These are phyloP conservation scores for Thymelicus sylvestris DNA, from an alignment of 2,888 invertebrate species.

Conservation along the genomic window DNA sequence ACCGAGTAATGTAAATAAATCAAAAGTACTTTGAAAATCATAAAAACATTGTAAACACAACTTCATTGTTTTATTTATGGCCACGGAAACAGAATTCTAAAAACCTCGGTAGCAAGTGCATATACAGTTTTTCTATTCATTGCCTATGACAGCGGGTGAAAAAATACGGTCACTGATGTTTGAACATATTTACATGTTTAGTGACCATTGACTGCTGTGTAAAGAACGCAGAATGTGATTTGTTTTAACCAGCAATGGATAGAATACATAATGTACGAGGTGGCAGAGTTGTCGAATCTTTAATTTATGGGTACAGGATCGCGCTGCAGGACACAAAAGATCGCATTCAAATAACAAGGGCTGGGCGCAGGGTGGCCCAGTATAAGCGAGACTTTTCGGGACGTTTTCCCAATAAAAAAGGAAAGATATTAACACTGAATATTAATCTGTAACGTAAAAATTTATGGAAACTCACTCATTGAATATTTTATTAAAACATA, in stretches of 20 bases:
- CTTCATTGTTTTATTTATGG: slow-evolving; percentile 18
- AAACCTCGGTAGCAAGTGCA: slow-evolving; percentile 32
- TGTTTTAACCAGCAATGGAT: slow-evolving; percentile 15
- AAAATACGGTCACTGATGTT: slow-evolving; percentile 9
- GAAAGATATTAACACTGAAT: too few relatives aligned
- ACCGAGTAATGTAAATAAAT: too few relatives aligned
- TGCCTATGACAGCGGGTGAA: slow-evolving; percentile 19
- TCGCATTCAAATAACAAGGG: slow-evolving; percentile 40
- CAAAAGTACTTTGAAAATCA: neutral
- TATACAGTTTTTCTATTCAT: slow-evolving; percentile 31
- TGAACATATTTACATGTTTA: neutral
- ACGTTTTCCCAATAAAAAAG: neutral
- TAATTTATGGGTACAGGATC: slow-evolving; percentile 59
- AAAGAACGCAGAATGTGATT: neutral
- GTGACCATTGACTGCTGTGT: slow-evolving; percentile 5
- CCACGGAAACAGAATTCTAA: slow-evolving; percentile 19
- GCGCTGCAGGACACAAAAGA: slow-evolving; percentile 66
- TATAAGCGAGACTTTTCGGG: neutral
- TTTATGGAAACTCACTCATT: too few relatives aligned
- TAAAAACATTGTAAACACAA: slow-evolving; percentile 5
- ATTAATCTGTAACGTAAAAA: neutral
- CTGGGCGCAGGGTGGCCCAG: slow-evolving; percentile 14
- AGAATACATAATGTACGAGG: slow-evolving; percentile 39
- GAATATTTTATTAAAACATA: too few relatives aligned
- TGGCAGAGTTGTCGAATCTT: slow-evolving; percentile 46